A percentile compares a stretch with the other conserved stretches of the same genome.
phyloP scores from a whole-genome alignment of 2,113 vertebrate species.

The Mus pahari region DNA sequence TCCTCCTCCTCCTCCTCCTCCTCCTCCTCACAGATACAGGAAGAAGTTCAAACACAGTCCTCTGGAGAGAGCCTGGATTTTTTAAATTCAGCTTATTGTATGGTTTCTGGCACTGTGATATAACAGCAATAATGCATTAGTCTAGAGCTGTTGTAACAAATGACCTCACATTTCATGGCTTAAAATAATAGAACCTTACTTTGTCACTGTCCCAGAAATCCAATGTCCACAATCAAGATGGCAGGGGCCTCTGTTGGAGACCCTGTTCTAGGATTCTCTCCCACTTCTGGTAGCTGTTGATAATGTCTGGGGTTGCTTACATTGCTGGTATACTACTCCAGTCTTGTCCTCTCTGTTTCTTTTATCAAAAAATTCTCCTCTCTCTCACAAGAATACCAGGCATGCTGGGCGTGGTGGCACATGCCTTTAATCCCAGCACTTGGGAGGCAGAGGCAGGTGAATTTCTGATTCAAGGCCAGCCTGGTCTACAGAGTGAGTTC shows the following conservation, averaged over 20 bases:
- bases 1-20: background rate
- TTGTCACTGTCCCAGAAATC: background rate
- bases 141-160: background rate
- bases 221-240: background rate
- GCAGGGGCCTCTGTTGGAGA: background rate
- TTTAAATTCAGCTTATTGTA: background rate
- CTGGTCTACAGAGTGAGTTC: too few relatives aligned
- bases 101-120: background rate
- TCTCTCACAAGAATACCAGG: background rate
- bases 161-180: background rate
- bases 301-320: background rate
- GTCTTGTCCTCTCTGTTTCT: background rate
- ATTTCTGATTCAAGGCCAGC: too few relatives aligned
- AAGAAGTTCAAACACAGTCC: accelerated
- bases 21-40: background rate
- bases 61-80: background rate
- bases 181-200: slow-evolving; percentile 13
- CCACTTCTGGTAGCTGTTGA: background rate
- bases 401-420: too few relatives aligned
- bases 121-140: background rate
- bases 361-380: background rate
- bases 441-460: too few relatives aligned
- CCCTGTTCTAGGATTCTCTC: background rate
- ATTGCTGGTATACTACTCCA: background rate
- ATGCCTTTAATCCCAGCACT: too few relatives aligned